Evolutionary conservation across 2,888 invertebrate species (phyloP).

Genomic region (Xiphydria camelus): DNA sequence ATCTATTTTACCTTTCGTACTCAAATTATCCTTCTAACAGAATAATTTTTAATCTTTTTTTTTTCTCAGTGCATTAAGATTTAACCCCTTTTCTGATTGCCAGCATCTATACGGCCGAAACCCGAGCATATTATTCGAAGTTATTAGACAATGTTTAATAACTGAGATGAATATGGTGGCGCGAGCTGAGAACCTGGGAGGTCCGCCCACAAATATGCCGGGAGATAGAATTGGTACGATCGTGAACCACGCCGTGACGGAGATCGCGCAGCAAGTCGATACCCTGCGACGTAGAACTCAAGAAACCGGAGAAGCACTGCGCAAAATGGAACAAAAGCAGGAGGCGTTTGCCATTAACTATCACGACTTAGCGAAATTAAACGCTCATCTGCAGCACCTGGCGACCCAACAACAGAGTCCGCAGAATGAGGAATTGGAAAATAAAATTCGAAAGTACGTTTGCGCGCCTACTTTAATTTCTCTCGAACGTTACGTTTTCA

Average conservation of each 20-base stretch:
- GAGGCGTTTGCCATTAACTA: constrained; percentile 85
- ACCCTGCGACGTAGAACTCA: constrained; percentile 70
- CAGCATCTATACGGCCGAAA: constrained; percentile 68
- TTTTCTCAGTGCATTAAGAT: too few relatives aligned
- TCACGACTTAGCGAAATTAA: constrained; percentile 80
- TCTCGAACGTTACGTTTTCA: background rate
- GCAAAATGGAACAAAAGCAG: constrained; percentile 78
- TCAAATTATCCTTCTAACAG: too few relatives aligned
- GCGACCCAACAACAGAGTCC: constrained; percentile 62
- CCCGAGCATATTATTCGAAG: constrained; percentile 75
- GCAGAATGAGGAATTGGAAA: constrained; percentile 66
- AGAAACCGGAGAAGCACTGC: constrained; percentile 73
- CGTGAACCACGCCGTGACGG: constrained; percentile 56
- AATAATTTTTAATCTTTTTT: too few relatives aligned
- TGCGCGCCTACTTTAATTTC: too few relatives aligned
- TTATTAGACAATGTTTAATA: constrained; percentile 76
- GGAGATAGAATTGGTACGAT: constrained; percentile 43
- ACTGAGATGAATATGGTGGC: constrained; percentile 74
- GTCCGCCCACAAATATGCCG: constrained; percentile 44
- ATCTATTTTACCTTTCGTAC: too few relatives aligned
- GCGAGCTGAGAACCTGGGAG: constrained; percentile 60
- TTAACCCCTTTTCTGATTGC: too few relatives aligned
- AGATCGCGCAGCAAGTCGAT: constrained; percentile 70
- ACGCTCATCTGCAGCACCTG: constrained; percentile 71
- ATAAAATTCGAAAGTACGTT: constrained; percentile 63